Base-by-base conservation (phyloP, 2,797 vertebrate species). In the Coregonus sp. region DNA sequence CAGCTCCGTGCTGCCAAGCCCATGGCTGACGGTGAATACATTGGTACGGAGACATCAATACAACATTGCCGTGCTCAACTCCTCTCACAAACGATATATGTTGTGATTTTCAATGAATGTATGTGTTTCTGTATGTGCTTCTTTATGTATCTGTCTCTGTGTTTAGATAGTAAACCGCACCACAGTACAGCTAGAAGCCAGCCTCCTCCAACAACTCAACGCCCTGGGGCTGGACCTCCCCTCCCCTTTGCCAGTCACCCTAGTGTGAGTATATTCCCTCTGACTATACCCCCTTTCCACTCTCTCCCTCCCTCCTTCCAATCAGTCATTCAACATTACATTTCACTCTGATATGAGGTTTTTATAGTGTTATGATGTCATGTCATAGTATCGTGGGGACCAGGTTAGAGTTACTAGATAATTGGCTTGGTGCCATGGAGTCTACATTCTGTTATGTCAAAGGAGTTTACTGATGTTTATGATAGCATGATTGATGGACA, bases 21-120 rank as follows among this genome's bases (percentile, higher is more conserved):
- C 18, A 92, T 94, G n/a, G 84, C 89, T 72, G 93, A 94, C 52
- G 91, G 84, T 0, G 93, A 94, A 0, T 99, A 99, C 79, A 96
- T 97, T 69, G 96, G 96, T 97, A 94, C 25, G 0, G 90, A 80
- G 91, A 88, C 0, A 85, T 0, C 56, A 81, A 72, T 47, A 74
- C 69, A 86, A 37, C 67, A 0, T 81, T 90, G 40, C 9, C 40
- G 9, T 47, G 40, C 40, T 47, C 40, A 47, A 47, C 40, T 47
- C 40, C 9, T 12, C 40, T 47, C 2, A 47, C 2, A 47, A 12
- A 47, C 9, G 9, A 47, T 47, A 47, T 47, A 12, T 47, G 40
- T 47, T 47, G 40, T 3, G 40, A 47, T 47, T 47, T 47, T 47
- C 2, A 47, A 47, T 7, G 7, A 9, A 2, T 9, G 37, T 40